Conservation (phyloP, 1,140 invertebrate species). For the Diachasma alloeum region DNA sequence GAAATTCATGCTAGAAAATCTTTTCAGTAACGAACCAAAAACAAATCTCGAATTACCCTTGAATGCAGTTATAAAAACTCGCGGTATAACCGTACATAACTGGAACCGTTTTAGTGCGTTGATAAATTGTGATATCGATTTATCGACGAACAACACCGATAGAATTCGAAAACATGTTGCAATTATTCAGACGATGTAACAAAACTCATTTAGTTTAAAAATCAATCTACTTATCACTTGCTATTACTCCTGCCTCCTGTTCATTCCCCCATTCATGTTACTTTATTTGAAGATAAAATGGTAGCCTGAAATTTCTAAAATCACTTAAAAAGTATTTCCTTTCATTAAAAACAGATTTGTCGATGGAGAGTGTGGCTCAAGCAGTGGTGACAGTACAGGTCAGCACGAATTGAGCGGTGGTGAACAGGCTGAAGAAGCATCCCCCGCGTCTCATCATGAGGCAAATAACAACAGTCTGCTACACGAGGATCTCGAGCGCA, state of each 20-base stretch:
- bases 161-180: conserved; percentile 30
- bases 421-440: conserved; percentile 60
- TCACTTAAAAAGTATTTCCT: neutral
- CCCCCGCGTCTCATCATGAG: conserved; percentile 59
- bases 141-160: conserved; percentile 24
- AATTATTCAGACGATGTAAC: conserved; percentile 11
- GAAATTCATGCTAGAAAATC: too few species aligned
- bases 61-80: neutral
- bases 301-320: neutral
- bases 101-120: conserved; percentile 14
- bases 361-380: conserved; percentile 62
- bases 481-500: conserved; percentile 62
- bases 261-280: neutral
- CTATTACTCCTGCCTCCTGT: neutral
- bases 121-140: conserved; percentile 34
- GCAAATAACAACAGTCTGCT: conserved; percentile 63
- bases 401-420: conserved; percentile 60
- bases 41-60: neutral
- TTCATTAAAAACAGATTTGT: conserved; percentile 51
- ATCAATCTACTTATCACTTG: conserved; percentile 8
- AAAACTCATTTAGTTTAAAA: conserved; percentile 6
- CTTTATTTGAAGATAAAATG: neutral
- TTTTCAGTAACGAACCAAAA: neutral
- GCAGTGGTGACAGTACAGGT: conserved; percentile 61
- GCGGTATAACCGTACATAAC: neutral